phyloP scores from a whole-genome alignment of 2,113 vertebrate species.

The Notiomystis cincta region DNA sequence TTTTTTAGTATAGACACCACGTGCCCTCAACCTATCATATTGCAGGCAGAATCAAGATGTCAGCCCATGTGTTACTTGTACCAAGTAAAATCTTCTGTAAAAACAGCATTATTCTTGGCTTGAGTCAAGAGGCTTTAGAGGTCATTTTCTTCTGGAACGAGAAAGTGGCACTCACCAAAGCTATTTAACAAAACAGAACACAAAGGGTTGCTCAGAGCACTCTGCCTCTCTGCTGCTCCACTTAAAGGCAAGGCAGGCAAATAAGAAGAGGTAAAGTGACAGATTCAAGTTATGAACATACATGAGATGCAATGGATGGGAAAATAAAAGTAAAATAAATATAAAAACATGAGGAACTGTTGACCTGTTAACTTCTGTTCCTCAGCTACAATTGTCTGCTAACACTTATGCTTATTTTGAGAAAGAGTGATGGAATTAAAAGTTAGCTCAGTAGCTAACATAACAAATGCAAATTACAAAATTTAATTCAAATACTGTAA shows the following conservation, averaged over 20 bases:
- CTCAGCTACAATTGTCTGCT: not conserved
- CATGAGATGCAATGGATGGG: accelerated
- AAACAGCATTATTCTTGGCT: not conserved
- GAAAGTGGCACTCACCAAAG: slow-evolving; percentile 11
- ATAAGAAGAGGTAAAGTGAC: not conserved
- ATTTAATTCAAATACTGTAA: not conserved
- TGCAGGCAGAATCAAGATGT: not conserved
- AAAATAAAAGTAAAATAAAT: not conserved
- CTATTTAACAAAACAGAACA: not conserved
- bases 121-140: slow-evolving; percentile 9
- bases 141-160: slow-evolving; percentile 20
- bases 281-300: not conserved
- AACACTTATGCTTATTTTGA: not conserved
- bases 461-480: not conserved
- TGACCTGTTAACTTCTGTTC: not conserved
- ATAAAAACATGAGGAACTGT: not conserved
- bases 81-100: not conserved
- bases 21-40: not conserved
- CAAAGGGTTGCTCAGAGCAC: not conserved
- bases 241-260: not conserved
- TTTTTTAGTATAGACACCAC: not conserved
- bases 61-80: not conserved
- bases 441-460: not conserved
- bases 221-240: not conserved
- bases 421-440: not conserved